Evolutionary conservation across 2,888 invertebrate species (phyloP).

Genomic region (Noctua janthina): DNA sequence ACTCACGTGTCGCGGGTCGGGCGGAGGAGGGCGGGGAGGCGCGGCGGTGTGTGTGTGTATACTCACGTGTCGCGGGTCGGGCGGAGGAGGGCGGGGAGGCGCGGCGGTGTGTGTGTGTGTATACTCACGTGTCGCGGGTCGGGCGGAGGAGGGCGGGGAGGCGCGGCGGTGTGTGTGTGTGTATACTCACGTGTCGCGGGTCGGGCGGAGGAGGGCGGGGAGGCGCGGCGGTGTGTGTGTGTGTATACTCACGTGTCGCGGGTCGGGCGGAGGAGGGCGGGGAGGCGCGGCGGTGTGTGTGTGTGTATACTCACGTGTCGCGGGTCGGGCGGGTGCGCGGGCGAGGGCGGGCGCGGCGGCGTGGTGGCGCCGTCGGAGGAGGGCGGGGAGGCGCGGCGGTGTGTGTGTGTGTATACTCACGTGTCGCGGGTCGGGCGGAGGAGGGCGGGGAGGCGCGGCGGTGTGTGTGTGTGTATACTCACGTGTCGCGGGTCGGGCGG

Average conservation of each 20-base stretch:
- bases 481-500: no score
- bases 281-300: not conserved
- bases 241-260: not conserved
- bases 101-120: not conserved
- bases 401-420: no score
- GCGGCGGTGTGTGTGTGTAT: not conserved
- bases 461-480: no score
- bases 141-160: not conserved
- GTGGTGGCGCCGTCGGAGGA: not conserved
- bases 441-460: no score
- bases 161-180: not conserved
- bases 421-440: no score
- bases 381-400: not conserved
- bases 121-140: not conserved
- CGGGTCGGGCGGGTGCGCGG: conserved; percentile 24
- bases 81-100: conserved; percentile 17
- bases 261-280: no score
- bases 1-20: conserved; percentile 13
- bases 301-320: conserved; percentile 4
- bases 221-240: not conserved
- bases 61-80: not conserved
- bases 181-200: not conserved
- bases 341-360: conserved; percentile 6
- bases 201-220: conserved; percentile 21
- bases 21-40: not conserved